A percentile compares a stretch with the other conserved stretches of the same genome.
Evolutionary conservation across 2,797 vertebrate species (phyloP).

Genomic region (Gymnocypris eckloni): DNA sequence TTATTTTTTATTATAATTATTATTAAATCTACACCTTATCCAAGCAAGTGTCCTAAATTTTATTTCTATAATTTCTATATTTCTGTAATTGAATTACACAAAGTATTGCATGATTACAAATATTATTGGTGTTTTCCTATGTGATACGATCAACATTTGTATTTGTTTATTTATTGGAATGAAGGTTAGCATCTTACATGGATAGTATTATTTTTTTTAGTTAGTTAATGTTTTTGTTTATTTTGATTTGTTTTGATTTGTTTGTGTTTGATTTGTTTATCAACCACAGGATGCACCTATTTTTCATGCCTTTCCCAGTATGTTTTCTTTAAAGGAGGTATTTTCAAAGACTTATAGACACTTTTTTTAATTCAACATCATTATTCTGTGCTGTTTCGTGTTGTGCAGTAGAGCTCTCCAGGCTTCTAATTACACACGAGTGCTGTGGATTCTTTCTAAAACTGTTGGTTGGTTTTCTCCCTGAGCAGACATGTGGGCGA

Average conservation of each 20-base stretch:
- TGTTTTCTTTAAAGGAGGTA: background rate
- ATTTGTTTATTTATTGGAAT: background rate
- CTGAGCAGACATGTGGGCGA: slow-evolving; percentile 36
- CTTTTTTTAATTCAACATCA: background rate
- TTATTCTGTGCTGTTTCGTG: background rate
- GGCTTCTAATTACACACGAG: slow-evolving; percentile 7
- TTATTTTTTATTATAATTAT: background rate
- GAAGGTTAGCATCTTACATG: no score
- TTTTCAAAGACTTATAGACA: slow-evolving; percentile 14
- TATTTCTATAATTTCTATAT: no score
- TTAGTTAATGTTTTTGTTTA: background rate
- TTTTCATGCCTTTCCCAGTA: background rate
- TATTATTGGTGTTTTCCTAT: background rate
- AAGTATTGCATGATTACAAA: background rate
- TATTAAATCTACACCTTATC: background rate
- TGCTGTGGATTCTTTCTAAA: slow-evolving; percentile 13
- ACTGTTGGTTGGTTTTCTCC: slow-evolving; percentile 26
- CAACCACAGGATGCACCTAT: background rate
- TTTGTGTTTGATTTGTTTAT: background rate
- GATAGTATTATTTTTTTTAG: no score
- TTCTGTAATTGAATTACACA: background rate
- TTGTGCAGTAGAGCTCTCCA: slow-evolving; percentile 11
- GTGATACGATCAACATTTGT: background rate
- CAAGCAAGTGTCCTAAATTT: background rate
- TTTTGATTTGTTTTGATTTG: background rate